Evolutionary conservation across 37 sponge, comb jelly and placozoan genomes (phyloP), one percentile per base, ranked within the genome.

Genomic region (Aphrocallistes beatrix): DNA sequence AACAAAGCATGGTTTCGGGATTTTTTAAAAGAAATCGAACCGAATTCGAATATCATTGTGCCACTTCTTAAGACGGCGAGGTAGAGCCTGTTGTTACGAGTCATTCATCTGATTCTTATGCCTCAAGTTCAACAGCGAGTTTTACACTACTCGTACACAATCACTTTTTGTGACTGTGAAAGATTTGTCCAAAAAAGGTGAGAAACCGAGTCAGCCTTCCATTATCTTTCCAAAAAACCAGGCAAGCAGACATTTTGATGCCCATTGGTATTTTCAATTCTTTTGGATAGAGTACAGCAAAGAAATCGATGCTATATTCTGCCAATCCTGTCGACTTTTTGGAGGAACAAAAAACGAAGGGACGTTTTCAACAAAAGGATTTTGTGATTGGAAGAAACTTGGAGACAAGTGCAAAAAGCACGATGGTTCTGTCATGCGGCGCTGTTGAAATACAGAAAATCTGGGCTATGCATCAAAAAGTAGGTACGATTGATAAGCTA

Each of bases 141-240:
- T n/a, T 42, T 16, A 42, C 45, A 42, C 10, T 6, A 42, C 6
- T 42, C 13, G 13, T 42, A 42, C 45, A 42, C 45, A 42, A 42
- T 42, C 45, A 42, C 45, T 42, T 16, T 42, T 42, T 42, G 6
- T 42, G 10, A 42, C 45, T 42, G 45, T 42, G 45, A 60, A 60
- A 25, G 75, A 60, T 60, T 60, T 60, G 75, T 60, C 75, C 75
- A 13, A 60, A 60, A 60, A 60, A 28, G 21, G 75, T 60, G 75
- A 60, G 75, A 60, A 60, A 60, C 75, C 75, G 75, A 60, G 75
- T 6, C 45, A 42, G 45, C 45, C 6, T 42, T 42, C 45, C 13
- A 42, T 42, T 42, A 42, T 42, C 6, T 42, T 42, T 13, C 45
- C 45, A 42, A 42, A 42, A 42, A 13, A 42, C 45, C 45, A 42